Evolutionary conservation across 2,888 invertebrate genomes (phyloP), one percentile per base, ranked within the genome.

Genomic region (Julus scandinavius): DNA sequence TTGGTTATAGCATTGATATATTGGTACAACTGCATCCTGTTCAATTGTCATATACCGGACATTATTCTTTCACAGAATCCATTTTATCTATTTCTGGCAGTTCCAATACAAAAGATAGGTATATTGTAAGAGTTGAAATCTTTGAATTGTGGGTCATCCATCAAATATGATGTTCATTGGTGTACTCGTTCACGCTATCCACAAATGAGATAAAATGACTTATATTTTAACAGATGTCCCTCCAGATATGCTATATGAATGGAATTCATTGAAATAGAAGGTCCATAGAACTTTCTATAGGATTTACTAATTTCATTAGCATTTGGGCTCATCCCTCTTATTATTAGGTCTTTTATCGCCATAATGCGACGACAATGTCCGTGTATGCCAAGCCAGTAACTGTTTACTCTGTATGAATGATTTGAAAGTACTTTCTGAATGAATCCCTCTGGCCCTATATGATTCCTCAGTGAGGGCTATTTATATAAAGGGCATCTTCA

Each of bases 211-310:
- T 72, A 29, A 72, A 72, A 29, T 45, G 29, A 20, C 29, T 20
- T 6, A 17, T 72, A 29, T 72, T 72, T 72, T 72, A 72, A 72
- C 72, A 72, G 72, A 72, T 72, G 72, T 72, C 72, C 20, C 72
- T 7, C 72, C 72, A 9, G 20, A 29, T 20, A 72, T 29, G 20
- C 72, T 72, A 20, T 29, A 29, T 72, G 20, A 9, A 72, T 72
- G 72, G 7, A 72, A 29, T 9, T 72, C 29, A 29, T 29, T 72
- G 72, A 72, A 0, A 20, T 29, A 72, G 72, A 20, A 29, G 29
- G 20, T 29, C 1, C 5, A 72, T n/a, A 2, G 72, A 72, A 29
- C 20, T 29, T 72, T 72, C 72, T 29, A 72, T 29, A 72, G 72
- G 72, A 72, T 72, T 72, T 20, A 29, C 72, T 11, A 29, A 72